A percentile compares a stretch with the other conserved stretches of the same genome.
These are phyloP conservation scores for Nesometra sesokonis DNA, from an alignment of 35 echinoderm and acorn worm species.

Conservation along the genomic window DNA sequence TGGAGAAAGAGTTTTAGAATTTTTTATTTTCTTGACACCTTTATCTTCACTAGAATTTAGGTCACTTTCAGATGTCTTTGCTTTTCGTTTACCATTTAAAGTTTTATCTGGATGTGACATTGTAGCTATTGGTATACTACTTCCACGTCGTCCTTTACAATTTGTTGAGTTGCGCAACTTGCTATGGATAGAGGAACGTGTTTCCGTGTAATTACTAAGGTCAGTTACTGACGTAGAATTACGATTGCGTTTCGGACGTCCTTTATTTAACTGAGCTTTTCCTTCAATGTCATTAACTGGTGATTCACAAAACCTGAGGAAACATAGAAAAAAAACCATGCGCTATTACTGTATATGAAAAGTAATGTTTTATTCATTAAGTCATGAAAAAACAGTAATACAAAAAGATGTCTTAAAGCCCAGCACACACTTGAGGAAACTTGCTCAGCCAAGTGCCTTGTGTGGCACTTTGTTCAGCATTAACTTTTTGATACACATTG, in stretches of 20 bases:
- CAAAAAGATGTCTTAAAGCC: no score
- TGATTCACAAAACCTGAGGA: conserved; percentile 91
- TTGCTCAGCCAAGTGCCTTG: no score
- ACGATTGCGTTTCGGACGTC: conserved; percentile 75
- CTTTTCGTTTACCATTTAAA: conserved; percentile 54
- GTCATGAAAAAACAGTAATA: no score
- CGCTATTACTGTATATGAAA: no score
- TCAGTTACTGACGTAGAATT: conserved; percentile 55
- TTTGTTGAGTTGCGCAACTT: conserved; percentile 88
- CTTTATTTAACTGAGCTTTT: conserved; percentile 35
- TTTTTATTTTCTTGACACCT: conserved; percentile 43
- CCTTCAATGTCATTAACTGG: conserved; percentile 85
- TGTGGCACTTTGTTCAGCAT: no score
- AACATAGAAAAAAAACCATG: conserved; percentile 2
- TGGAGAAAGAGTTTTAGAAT: conserved; percentile 37
- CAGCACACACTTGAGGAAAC: no score
- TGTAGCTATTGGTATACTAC: conserved; percentile 50
- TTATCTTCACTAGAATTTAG: conserved; percentile 31
- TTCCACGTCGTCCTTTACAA: conserved; percentile 70
- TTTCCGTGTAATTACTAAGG: conserved; percentile 88
- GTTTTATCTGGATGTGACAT: conserved; percentile 30
- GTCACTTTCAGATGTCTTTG: conserved; percentile 32
- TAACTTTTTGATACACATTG: no score
- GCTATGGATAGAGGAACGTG: conserved; percentile 91
- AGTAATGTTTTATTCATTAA: no score